phyloP scores from a whole-genome alignment of 2,113 vertebrate species.

The Ivindomyrus marchei region DNA sequence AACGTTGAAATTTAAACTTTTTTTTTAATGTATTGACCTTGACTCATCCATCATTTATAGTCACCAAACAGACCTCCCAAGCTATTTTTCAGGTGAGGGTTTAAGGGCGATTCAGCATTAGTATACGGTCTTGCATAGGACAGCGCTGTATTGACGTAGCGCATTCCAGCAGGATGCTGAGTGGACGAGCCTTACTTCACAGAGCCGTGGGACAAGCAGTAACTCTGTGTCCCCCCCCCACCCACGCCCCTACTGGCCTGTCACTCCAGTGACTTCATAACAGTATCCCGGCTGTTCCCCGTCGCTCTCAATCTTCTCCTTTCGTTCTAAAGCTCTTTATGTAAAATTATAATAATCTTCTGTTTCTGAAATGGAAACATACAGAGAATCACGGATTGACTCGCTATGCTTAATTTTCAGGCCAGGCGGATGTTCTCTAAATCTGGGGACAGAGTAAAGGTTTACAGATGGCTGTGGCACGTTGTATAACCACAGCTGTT shows the following conservation, averaged over 20 bases:
- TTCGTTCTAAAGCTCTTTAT: not conserved
- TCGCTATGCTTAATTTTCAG: not conserved
- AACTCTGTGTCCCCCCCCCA: too few species aligned
- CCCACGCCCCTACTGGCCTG: not conserved
- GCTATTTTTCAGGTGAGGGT: not conserved
- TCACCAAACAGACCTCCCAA: not conserved
- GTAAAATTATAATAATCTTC: not conserved
- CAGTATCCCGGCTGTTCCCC: not conserved
- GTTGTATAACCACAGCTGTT: not conserved
- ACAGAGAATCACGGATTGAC: not conserved
- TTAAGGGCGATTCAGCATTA: not conserved
- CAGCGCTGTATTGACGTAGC: not conserved
- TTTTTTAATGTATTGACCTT: not conserved
- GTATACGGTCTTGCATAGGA: not conserved
- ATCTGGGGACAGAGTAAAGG: not conserved
- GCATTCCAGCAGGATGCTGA: not conserved
- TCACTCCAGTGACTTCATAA: not conserved
- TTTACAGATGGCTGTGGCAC: not conserved
- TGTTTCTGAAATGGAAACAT: not conserved
- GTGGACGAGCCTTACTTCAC: not conserved
- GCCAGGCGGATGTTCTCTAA: not conserved
- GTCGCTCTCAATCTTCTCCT: not conserved
- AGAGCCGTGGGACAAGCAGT: not conserved
- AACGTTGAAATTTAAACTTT: not conserved
- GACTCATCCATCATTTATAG: not conserved